These are phyloP conservation scores for Drosophila phalerata DNA, from an alignment of 2,888 invertebrate species.

Conservation along the genomic window DNA sequence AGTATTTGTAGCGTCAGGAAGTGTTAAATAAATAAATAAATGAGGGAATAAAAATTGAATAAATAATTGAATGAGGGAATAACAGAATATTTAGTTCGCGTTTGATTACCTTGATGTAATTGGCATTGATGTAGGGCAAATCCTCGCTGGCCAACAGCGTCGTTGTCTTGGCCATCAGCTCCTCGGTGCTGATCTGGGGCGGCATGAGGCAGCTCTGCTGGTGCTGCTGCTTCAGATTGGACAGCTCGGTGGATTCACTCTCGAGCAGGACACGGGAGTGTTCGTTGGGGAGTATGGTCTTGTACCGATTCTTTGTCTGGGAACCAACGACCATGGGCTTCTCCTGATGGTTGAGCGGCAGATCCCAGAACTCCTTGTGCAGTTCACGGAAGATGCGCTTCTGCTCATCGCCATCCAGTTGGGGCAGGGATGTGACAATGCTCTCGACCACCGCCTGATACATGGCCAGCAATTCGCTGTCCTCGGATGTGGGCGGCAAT, in stretches of 20 bases:
- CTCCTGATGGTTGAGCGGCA: conserved; percentile 96
- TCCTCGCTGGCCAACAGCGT: conserved; percentile 86
- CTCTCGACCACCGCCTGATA: conserved; percentile 72
- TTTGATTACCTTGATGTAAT: conserved; percentile 92
- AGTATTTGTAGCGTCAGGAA: too few relatives aligned
- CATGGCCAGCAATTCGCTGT: conserved; percentile 76
- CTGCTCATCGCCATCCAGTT: conserved; percentile 88
- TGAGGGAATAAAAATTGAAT: too few relatives aligned
- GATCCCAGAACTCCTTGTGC: conserved; percentile 97
- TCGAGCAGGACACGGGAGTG: conserved; percentile 92
- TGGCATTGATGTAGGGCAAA: conserved; percentile 95
- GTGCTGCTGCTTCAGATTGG: conserved; percentile 55
- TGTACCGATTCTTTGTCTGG: conserved; percentile 95
- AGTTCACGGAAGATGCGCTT: conserved; percentile 89
- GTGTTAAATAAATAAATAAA: too few relatives aligned
- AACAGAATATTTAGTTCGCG: too few relatives aligned
- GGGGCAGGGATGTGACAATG: conserved; percentile 57
- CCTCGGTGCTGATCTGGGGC: conserved; percentile 24
- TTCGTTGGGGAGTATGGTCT: conserved; percentile 95
- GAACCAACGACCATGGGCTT: conserved; percentile 95
- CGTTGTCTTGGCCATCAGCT: conserved; percentile 59
- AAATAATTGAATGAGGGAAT: too few relatives aligned
- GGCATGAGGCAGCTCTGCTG: conserved; percentile 38
- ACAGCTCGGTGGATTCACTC: conserved; percentile 72
- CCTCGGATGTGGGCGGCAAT: conserved; percentile 77